Base-by-base conservation (phyloP, 2,888 invertebrate species). In the Epinotia ramella region DNA sequence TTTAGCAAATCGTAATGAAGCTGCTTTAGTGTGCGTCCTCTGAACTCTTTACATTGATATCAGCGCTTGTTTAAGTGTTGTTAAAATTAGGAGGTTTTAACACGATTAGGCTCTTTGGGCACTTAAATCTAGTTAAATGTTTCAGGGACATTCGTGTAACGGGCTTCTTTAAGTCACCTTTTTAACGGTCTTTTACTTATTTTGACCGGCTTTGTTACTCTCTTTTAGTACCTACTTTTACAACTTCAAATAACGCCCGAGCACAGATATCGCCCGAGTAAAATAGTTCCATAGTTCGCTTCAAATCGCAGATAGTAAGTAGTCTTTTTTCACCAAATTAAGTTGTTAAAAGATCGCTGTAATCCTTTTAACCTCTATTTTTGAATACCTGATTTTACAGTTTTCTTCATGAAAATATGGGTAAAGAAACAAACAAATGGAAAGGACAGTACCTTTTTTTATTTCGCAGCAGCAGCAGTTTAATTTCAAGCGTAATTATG, bases 1-100 rank as follows among this genome's bases (percentile, higher is more conserved):
- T 76, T 67, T 66, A 56, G 62, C 62, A 76, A 76, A 76, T 76
- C 71, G 71, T 72, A 76, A 76, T 67, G 76, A 76, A 72, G 76
- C 63, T 62, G 28, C 62, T 67, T 53, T 72, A 76, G 65, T 75
- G 71, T 33, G 62, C 49, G 28, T 46, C 76, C 67, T 53, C 16
- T 66, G 59, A 74, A 44, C 71, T 49, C 24, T 53, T 64, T 64
- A 66, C 62, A 62, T 60, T 46, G 66, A 71, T 65, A 70, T 65
- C 62, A 64, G 49, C 49, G 44, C 33, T 33, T 49, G 24, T 53
- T 33, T 59, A 59, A 12, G 65, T 20, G 65, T 16, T 16, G 46
- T 73, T 65, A 46, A 73, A 73, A 49, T 65, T 56, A 56, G 46
- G 46, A 40, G 6, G 11, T 18, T 33, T 20, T 67, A 49, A 56